Conservation (phyloP, 2,113 vertebrate genomes). For the Mirounga angustirostris region DNA sequence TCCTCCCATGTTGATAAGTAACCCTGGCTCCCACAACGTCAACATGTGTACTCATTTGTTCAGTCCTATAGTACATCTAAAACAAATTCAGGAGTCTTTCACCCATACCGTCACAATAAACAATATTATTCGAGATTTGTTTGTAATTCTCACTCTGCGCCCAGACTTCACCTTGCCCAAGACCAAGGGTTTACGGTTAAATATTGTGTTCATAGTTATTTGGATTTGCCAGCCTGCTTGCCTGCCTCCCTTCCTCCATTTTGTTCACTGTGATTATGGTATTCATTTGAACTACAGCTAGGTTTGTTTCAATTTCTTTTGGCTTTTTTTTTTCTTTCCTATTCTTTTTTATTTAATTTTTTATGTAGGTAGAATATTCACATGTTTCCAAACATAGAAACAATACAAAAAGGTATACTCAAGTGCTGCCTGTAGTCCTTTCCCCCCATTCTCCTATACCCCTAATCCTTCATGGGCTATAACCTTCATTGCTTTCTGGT, state of each 20-base stretch:
- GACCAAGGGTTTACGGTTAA: neutral
- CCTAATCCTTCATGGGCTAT: neutral
- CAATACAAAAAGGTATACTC: neutral
- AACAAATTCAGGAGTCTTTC: neutral
- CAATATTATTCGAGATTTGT: neutral
- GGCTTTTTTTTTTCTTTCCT: neutral
- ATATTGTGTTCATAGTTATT: neutral
- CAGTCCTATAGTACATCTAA: neutral
- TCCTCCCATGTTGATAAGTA: neutral
- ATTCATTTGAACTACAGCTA: neutral
- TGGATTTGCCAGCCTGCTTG: neutral
- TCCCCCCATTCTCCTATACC: neutral
- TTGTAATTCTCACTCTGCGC: neutral
- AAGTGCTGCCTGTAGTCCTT: neutral
- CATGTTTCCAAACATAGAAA: neutral
- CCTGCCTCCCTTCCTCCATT: neutral
- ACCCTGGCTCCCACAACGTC: neutral
- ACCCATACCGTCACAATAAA: neutral
- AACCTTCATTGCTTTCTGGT: neutral
- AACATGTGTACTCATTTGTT: neutral
- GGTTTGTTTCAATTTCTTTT: neutral
- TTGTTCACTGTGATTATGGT: neutral
- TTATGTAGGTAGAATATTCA: neutral
- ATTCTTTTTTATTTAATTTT: neutral
- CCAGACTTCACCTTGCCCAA: neutral